Conservation (phyloP, 2,113 vertebrate species). For the Pituophis catenifer region DNA sequence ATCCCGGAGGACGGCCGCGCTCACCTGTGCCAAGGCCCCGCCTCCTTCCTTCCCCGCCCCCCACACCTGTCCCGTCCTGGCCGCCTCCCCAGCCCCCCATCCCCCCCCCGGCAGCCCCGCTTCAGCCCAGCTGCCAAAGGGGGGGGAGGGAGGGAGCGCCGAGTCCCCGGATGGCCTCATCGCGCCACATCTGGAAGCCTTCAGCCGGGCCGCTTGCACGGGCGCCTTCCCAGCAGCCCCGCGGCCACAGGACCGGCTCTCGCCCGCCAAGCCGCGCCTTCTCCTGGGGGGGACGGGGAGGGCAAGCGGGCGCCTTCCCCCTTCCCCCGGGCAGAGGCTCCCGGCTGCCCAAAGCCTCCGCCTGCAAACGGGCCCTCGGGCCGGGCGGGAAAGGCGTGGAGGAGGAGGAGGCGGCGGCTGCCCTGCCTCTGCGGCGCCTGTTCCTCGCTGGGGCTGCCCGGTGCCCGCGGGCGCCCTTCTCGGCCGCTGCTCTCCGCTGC, state of each 20-base stretch:
- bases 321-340: background rate
- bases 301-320: background rate
- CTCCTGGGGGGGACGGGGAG: too few relatives aligned
- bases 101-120: background rate
- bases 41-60: background rate
- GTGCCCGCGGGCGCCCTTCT: background rate
- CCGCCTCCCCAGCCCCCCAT: too few relatives aligned
- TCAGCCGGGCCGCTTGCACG: background rate
- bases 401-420: background rate
- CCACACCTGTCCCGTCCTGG: background rate
- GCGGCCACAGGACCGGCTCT: background rate
- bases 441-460: background rate
- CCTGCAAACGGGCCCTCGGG: too few relatives aligned
- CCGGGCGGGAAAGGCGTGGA: background rate
- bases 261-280: background rate
- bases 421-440: background rate
- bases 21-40: background rate
- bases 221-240: background rate
- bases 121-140: background rate
- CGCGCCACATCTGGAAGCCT: conserved; percentile 41
- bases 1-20: background rate
- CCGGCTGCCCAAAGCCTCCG: background rate
- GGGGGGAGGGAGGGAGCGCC: background rate
- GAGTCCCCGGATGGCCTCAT: conserved; percentile 39
- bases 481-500: background rate